Conservation (phyloP, 2,888 invertebrate species). For the Cactoblastis cactorum region DNA sequence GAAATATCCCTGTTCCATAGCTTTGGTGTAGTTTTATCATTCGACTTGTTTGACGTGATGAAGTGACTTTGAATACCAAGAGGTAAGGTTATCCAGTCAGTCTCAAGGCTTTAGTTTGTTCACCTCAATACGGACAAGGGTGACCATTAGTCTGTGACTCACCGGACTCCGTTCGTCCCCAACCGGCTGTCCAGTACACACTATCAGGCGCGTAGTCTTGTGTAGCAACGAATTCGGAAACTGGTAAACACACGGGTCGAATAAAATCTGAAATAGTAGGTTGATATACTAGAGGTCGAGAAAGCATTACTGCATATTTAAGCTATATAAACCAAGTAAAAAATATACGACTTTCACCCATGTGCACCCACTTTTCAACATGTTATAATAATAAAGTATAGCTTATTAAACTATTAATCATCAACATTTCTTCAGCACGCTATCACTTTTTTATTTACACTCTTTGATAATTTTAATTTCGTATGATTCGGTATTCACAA, state of each 20-base stretch:
- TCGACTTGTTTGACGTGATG: background rate
- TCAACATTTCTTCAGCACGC: too few species aligned
- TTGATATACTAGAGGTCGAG: background rate
- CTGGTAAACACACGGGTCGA: conserved; percentile 68
- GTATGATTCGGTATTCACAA: too few species aligned
- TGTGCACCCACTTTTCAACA: too few species aligned
- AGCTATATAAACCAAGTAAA: too few species aligned
- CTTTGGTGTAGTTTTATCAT: background rate
- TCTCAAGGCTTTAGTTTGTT: background rate
- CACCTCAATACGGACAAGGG: background rate
- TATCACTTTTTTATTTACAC: too few species aligned
- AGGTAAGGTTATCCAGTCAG: background rate
- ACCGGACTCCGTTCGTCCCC: conserved; percentile 81
- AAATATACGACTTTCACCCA: too few species aligned
- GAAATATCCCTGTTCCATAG: too few species aligned
- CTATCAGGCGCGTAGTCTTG: conserved; percentile 55
- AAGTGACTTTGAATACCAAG: background rate
- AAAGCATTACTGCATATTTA: too few species aligned
- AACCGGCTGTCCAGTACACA: conserved; percentile 80
- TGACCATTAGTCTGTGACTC: conserved; percentile 29
- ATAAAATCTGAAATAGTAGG: conserved; percentile 39
- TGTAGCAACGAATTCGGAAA: conserved; percentile 29
- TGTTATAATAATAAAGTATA: too few species aligned
- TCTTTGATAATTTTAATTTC: too few species aligned
- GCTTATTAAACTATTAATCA: too few species aligned